Conservation (phyloP, 2,888 invertebrate species). For the Leptinotarsa juncta region DNA sequence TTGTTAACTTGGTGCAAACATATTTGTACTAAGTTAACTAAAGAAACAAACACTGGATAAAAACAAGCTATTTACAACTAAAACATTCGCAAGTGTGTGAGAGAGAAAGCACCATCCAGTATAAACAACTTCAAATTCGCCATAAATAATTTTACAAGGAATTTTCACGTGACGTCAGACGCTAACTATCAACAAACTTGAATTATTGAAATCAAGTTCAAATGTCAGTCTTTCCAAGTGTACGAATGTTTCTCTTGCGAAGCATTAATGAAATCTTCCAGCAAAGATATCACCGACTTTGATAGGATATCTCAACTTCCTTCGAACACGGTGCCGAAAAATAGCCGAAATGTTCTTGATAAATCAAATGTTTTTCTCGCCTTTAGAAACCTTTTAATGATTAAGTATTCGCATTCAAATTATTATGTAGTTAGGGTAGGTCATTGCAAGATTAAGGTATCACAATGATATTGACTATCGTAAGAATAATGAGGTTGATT, state of each 20-base stretch:
- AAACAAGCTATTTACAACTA: not conserved
- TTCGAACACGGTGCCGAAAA: not conserved
- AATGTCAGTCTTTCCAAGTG: conserved; percentile 26
- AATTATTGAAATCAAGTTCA: conserved; percentile 32
- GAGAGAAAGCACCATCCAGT: not conserved
- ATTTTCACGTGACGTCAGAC: conserved; percentile 27
- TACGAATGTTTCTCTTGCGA: not conserved
- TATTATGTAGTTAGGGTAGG: conserved; percentile 41
- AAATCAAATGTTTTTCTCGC: not conserved
- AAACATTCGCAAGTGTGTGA: not conserved
- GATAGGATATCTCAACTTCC: conserved; percentile 14
- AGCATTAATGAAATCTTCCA: not conserved
- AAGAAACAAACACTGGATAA: not conserved
- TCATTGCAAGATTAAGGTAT: conserved; percentile 48
- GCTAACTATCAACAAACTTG: conserved; percentile 22
- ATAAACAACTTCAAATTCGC: conserved; percentile 6
- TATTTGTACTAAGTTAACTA: not conserved
- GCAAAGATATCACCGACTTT: not conserved
- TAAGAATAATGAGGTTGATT: conserved; percentile 32
- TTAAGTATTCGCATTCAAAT: conserved; percentile 35
- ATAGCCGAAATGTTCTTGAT: conserved; percentile 5
- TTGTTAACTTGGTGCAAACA: too few species aligned
- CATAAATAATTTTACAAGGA: conserved; percentile 23
- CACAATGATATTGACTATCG: conserved; percentile 40
- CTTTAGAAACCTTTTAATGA: conserved; percentile 24